These are phyloP conservation scores for Cherax destructor DNA, from an alignment of 1,140 invertebrate genomes.

Conservation along the genomic window DNA sequence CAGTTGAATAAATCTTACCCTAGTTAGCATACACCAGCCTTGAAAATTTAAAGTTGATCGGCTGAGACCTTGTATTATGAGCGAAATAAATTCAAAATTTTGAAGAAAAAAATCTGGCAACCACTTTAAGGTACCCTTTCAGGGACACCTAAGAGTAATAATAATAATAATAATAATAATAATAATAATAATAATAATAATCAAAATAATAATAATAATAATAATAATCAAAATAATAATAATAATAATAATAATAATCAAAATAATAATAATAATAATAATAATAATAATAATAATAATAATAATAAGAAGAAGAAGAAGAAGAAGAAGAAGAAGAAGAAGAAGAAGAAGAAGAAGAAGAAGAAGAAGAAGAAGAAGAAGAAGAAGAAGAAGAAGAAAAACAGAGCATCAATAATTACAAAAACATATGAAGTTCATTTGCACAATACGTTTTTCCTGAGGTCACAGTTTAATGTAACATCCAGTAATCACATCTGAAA, in stretches of 20 bases:
- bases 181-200: not conserved
- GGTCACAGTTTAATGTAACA: no score
- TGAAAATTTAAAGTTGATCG: not conserved
- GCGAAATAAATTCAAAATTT: not conserved
- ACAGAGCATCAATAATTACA: not conserved
- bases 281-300: not conserved
- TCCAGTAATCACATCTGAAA: no score
- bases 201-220: not conserved
- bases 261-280: not conserved
- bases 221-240: not conserved
- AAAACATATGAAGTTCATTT: no score
- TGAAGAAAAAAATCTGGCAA: no score
- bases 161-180: not conserved
- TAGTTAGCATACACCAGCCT: not conserved
- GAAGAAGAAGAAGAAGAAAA: not conserved
- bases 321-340: not conserved
- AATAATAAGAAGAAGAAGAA: no score
- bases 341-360: not conserved
- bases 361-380: not conserved
- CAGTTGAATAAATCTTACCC: not conserved
- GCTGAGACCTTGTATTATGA: not conserved
- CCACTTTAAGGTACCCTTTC: not conserved
- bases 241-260: not conserved
- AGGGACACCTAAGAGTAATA: not conserved
- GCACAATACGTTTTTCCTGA: no score